Base-by-base conservation (phyloP, 2,888 invertebrate species). In the Coelopa pilipes region DNA sequence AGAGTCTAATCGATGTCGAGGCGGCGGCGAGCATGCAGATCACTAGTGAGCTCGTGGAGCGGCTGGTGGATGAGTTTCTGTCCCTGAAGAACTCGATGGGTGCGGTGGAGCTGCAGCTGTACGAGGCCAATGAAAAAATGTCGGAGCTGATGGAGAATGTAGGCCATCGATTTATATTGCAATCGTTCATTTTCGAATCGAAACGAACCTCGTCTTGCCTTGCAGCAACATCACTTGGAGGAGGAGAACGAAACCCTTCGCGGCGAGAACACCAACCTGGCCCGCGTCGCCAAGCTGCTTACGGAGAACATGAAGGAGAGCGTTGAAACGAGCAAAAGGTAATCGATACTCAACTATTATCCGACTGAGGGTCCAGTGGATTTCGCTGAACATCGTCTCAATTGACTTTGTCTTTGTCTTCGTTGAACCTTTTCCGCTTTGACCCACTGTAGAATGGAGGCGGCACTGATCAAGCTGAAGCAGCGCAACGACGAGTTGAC, bases 251-350 rank as follows among this genome's bases (percentile, higher is more conserved):
- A 87, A 81, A 81, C 83, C 1, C 75, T 87, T 55, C 86, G 87
- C 72, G 80, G 82, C 1, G 87, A 87, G 70, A 87, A 87, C 65
- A 83, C 81, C 19, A 87, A 87, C 76, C 80, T 87, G 0, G 86
- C 86, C 2, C 85, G 86, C 79, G 87, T 87, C 15, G 87, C 87
- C 24, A 86, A 87, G 75, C 75, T 87, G 73, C 77, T 87, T 67
- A 87, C 87, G 1, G 85, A 85, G 73, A 87, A 87, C 75, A 87
- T 87, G 87, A 87, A 87, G 74, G 87, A 87, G 72, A 87, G 87
- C 75, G 86, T 87, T 68, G 86, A 86, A 75, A 87, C 87, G 46
- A 87, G 86, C 78, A 87, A 86, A 77, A 86, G 86, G 87, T 87
- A 80, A 34, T 34, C 34, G 34, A 34, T 34, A 4, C 4, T 34